Percentiles rank a stretch among this genome's conserved stretches.
Evolutionary conservation across 2,888 invertebrate genomes (phyloP).

Genomic region (Latheticus oryzae): DNA sequence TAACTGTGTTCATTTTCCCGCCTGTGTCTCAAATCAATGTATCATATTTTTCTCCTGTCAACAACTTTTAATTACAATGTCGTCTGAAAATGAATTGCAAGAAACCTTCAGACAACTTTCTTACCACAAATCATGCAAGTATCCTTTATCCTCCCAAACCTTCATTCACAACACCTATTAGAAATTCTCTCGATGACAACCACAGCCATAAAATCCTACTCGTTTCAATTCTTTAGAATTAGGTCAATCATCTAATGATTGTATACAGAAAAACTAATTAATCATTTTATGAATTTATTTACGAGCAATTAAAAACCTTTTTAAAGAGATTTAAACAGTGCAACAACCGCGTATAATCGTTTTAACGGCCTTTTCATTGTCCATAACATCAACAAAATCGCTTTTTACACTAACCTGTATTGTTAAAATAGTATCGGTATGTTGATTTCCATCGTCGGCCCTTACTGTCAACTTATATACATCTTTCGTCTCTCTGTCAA

Average conservation of each 20-base stretch:
- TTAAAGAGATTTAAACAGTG: conserved; percentile 13
- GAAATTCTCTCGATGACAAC: conserved; percentile 8
- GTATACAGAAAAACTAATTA: conserved; percentile 26
- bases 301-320: conserved; percentile 22
- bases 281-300: conserved; percentile 26
- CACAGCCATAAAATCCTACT: conserved; percentile 11
- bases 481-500: conserved; percentile 86
- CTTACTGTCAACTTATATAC: conserved; percentile 83
- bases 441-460: conserved; percentile 90
- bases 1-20: no score
- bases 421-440: conserved; percentile 80
- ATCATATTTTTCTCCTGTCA: conserved; percentile 16
- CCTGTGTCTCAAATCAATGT: background rate
- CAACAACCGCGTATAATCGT: conserved; percentile 31
- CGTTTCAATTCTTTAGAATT: conserved; percentile 7
- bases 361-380: conserved; percentile 19
- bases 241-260: conserved; percentile 17
- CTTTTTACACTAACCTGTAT: conserved; percentile 75
- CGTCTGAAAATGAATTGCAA: conserved; percentile 10
- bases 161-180: conserved; percentile 3
- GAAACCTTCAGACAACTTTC: conserved; percentile 8
- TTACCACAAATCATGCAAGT: conserved; percentile 11
- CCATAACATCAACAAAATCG: conserved; percentile 24
- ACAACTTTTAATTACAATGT: conserved; percentile 20
- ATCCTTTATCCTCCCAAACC: background rate